Evolutionary conservation across 1,140 invertebrate genomes (phyloP).

Genomic region (Drosophila oshimai): DNA sequence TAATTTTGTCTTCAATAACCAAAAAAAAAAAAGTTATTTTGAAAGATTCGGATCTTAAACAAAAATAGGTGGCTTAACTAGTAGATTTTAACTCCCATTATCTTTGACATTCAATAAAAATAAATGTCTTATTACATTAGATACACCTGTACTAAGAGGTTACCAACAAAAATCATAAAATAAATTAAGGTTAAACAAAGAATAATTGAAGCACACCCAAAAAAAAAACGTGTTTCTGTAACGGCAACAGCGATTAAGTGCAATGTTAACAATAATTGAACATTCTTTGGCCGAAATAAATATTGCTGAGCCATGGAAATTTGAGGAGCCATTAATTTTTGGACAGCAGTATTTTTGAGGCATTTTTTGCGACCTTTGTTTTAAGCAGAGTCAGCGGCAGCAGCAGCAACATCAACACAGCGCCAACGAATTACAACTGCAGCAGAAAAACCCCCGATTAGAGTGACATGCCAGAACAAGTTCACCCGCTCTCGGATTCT

Average conservation of each 20-base stretch:
- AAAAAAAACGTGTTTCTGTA: background rate
- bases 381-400: background rate
- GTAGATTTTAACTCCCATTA: too few relatives aligned
- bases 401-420: slow-evolving; percentile 9
- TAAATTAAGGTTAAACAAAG: background rate
- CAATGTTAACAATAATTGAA: background rate
- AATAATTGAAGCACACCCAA: background rate
- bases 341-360: background rate
- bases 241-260: background rate
- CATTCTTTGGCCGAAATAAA: background rate
- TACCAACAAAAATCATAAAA: background rate
- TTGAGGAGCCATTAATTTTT: background rate
- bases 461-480: slow-evolving; percentile 2
- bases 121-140: too few relatives aligned
- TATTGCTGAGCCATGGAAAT: background rate
- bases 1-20: too few relatives aligned
- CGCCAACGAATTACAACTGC: slow-evolving; percentile 8
- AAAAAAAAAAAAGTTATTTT: too few relatives aligned
- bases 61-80: too few relatives aligned
- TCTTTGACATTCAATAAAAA: too few relatives aligned
- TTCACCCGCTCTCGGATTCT: background rate
- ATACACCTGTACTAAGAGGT: too few relatives aligned
- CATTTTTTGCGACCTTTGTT: background rate
- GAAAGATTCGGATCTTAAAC: too few relatives aligned
- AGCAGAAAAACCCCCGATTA: slow-evolving; percentile 15